phyloP scores from a whole-genome alignment of 1,140 invertebrate species.

The Drosophila carrolli region DNA sequence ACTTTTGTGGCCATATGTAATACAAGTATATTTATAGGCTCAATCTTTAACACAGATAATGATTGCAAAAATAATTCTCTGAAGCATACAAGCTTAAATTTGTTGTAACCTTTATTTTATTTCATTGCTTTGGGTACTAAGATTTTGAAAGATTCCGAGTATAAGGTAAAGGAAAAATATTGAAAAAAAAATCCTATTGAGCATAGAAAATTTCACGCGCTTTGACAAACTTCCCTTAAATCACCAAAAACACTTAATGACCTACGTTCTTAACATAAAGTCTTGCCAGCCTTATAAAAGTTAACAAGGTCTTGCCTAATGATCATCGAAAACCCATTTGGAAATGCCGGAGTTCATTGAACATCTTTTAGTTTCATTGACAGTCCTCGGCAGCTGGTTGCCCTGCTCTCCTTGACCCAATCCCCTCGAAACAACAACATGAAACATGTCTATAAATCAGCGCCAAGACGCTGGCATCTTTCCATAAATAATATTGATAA shows the following conservation, averaged over 20 bases:
- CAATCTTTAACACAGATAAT: too few relatives aligned
- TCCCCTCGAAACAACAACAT: conserved; percentile 21
- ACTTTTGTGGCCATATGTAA: too few relatives aligned
- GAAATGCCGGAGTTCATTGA: conserved; percentile 21
- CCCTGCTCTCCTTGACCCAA: conserved; percentile 69
- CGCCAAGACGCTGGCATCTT: conserved; percentile 57
- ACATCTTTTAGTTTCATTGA: conserved; percentile 26
- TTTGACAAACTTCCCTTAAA: neutral
- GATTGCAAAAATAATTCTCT: too few relatives aligned
- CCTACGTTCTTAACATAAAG: neutral
- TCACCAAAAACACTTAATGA: neutral
- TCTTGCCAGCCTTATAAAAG: neutral
- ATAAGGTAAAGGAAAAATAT: too few relatives aligned
- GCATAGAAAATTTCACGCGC: too few relatives aligned
- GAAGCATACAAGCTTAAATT: too few relatives aligned
- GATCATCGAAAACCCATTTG: conserved; percentile 21
- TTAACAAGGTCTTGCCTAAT: conserved; percentile 7
- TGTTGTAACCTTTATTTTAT: too few relatives aligned
- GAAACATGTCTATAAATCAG: conserved; percentile 65
- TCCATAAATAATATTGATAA: conserved; percentile 63
- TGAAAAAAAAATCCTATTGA: too few relatives aligned
- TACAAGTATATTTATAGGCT: too few relatives aligned
- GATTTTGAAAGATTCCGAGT: too few relatives aligned
- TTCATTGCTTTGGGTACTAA: too few relatives aligned
- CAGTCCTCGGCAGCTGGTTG: conserved; percentile 27